Evolutionary conservation across 2,888 invertebrate genomes (phyloP), one percentile per base, ranked within the genome.

Genomic region (Cheilosia pagana): DNA sequence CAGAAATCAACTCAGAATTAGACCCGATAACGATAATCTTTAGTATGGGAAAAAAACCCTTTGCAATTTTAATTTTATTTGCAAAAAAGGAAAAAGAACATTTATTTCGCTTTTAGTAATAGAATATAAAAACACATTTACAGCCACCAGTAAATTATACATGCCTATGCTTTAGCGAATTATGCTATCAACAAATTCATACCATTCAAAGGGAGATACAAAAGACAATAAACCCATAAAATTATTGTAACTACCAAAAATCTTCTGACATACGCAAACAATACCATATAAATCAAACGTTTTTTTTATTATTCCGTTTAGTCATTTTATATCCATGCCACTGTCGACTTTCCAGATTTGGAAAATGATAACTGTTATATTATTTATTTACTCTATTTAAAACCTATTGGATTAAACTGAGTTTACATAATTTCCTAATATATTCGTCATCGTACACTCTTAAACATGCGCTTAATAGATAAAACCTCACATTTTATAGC

Each of bases 381-480:
- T 52, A 53, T 72, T 53, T 62, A 31, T 45, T 72, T 62, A 53
- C 43, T 12, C 21, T 35, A 3, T 45, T 62, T 21, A 31, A 41
- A 60, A 43, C 23, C 59, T 19, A 59, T 60, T 48, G 28, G 60
- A 71, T 62, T 31, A 35, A 72, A 72, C 71, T 41, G 71, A 41
- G 50, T 41, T 53, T 59, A 62, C 62, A 62, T 45, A 53, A 53
- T 72, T 52, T 62, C 35, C 45, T 72, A 62, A 53, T 62, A 72
- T 50, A 72, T 43, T 67, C 68, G 19, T 28, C 55, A 45, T 45
- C 55, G 43, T 31, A 55, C 55, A 55, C 55, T 45, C 19, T 45
- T n/a, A 67, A 53, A 43, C 23, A 12, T 35, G 55, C 16, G 12
- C 35, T 35, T 52, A 21, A 52, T 25, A 60, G 60, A 71, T 71